A percentile compares a stretch with the other conserved stretches of the same genome.
These are phyloP conservation scores for Caenorhabditis latens DNA, from an alignment of 1,140 invertebrate species.

Conservation along the genomic window DNA sequence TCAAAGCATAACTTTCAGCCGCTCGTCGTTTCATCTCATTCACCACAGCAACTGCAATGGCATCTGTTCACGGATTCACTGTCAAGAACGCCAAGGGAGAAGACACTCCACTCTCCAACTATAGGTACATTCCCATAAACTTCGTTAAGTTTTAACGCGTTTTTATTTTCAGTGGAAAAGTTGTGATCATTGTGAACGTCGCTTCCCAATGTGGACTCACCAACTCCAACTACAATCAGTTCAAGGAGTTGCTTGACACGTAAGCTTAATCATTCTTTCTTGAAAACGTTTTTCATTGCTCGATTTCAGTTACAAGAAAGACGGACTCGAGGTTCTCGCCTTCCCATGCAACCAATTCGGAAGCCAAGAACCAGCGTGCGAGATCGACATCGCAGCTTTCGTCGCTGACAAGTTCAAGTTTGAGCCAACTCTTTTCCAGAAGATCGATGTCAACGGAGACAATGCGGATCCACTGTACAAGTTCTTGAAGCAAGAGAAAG, in stretches of 20 bases:
- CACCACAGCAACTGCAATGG: slow-evolving; percentile 13
- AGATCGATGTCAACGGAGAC: slow-evolving; percentile 73
- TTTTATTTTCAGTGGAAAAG: slow-evolving; percentile 68
- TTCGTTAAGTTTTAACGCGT: not conserved
- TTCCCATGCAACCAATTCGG: slow-evolving; percentile 76
- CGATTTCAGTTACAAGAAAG: slow-evolving; percentile 67
- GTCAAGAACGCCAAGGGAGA: slow-evolving; percentile 42
- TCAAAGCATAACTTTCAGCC: not conserved
- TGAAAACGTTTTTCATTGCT: not conserved
- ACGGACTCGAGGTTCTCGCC: slow-evolving; percentile 72
- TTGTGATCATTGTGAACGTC: slow-evolving; percentile 71
- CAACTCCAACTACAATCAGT: slow-evolving; percentile 73
- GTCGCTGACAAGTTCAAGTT: slow-evolving; percentile 78
- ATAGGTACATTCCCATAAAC: not conserved
- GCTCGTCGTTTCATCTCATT: slow-evolving; percentile 41
- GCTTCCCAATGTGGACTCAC: slow-evolving; percentile 72
- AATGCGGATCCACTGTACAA: slow-evolving; percentile 55
- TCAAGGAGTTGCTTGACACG: slow-evolving; percentile 65
- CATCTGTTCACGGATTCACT: slow-evolving; percentile 29
- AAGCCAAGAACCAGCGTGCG: slow-evolving; percentile 71
- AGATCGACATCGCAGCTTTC: slow-evolving; percentile 73
- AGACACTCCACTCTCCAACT: slow-evolving; percentile 23
- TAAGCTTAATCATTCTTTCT: not conserved
- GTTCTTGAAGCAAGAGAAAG: slow-evolving; percentile 44
- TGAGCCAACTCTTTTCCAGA: slow-evolving; percentile 74